phyloP scores from a whole-genome alignment of 2,888 invertebrate species.

The Xanthorhoe designata region DNA sequence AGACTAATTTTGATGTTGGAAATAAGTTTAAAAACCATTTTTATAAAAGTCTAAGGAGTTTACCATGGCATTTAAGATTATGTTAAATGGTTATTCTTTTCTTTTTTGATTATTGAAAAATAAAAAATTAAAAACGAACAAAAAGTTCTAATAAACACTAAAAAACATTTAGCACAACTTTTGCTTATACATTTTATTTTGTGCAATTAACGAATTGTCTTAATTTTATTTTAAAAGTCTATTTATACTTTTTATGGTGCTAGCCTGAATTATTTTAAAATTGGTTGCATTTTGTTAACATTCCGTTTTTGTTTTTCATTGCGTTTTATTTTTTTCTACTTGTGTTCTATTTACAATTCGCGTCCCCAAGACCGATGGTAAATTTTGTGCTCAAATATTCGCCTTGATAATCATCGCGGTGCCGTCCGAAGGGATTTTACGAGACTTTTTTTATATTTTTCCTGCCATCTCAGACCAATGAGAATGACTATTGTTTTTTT shows the following conservation, averaged over 20 bases:
- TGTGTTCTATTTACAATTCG: constrained; percentile 3
- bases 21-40: neutral
- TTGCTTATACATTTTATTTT: neutral
- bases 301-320: too few species aligned
- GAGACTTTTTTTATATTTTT: neutral
- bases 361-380: constrained; percentile 9
- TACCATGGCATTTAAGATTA: neutral
- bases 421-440: neutral
- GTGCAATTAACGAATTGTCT: neutral
- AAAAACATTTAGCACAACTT: neutral
- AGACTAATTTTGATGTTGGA: too few species aligned
- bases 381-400: constrained; percentile 2
- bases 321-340: constrained; percentile 5
- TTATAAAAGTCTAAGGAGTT: neutral
- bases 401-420: too few species aligned
- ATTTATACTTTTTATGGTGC: constrained; percentile 22
- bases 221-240: neutral
- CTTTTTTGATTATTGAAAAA: neutral
- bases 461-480: neutral
- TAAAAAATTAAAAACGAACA: neutral
- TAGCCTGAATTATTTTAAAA: constrained; percentile 20
- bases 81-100: neutral
- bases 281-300: constrained; percentile 33
- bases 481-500: neutral
- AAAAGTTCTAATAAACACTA: neutral